Percentiles rank a stretch among this genome's conserved stretches.
phyloP scores from a whole-genome alignment of 2,113 vertebrate genomes.

The Proterorhinus semilunaris region DNA sequence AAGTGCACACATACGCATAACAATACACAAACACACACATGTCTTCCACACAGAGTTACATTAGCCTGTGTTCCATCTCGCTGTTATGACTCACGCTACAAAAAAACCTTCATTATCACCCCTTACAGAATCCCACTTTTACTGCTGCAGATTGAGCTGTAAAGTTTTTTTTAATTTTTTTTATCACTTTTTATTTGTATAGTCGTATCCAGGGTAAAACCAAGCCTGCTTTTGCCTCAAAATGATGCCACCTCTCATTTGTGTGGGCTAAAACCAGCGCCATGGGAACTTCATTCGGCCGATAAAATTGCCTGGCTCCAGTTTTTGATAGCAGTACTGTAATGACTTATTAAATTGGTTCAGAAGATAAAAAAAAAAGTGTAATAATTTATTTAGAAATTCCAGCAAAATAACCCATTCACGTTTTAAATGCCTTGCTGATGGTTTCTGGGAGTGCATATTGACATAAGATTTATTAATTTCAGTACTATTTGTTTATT shows the following conservation, averaged over 20 bases:
- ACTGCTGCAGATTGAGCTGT: constrained; percentile 14
- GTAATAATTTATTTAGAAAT: background rate
- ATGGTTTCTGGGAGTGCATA: background rate
- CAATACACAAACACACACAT: too few relatives aligned
- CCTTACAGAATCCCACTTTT: constrained; percentile 31
- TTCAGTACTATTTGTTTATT: background rate
- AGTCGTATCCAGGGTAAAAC: constrained; percentile 9
- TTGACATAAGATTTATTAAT: background rate
- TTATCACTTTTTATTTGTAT: constrained; percentile 40
- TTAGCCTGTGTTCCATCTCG: constrained; percentile 27
- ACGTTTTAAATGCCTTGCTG: background rate
- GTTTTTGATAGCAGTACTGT: constrained; percentile 10
- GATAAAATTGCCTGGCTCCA: constrained; percentile 19
- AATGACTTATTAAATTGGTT: constrained; percentile 28
- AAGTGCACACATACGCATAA: too few relatives aligned
- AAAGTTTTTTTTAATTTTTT: constrained; percentile 15
- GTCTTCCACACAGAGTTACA: too few relatives aligned
- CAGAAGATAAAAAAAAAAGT: constrained; percentile 19
- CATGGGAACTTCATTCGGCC: background rate
- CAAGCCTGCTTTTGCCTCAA: constrained; percentile 8
- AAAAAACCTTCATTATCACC: constrained; percentile 16
- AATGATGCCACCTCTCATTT: constrained; percentile 15
- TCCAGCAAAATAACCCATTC: background rate
- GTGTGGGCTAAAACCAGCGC: background rate
- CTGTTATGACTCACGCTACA: constrained; percentile 16